These are phyloP conservation scores for mouse (Mus musculus) DNA, from an alignment of 2,113 vertebrate species.

Conservation along the genomic window DNA sequence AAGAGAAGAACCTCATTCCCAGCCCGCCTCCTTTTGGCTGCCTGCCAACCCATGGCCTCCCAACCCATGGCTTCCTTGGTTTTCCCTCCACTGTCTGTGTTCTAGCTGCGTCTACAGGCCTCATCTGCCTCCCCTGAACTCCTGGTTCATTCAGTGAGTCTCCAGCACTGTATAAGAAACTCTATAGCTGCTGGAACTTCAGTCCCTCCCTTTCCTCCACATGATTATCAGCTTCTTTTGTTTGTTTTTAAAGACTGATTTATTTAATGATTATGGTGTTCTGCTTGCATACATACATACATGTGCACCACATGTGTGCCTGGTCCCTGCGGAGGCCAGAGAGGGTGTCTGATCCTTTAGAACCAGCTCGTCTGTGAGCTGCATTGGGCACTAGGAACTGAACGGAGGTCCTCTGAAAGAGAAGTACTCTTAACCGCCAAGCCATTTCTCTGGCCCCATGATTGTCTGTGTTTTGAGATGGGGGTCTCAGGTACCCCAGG, in stretches of 20 bases:
- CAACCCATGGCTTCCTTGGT: background rate
- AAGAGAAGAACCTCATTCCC: background rate
- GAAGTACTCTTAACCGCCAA: background rate
- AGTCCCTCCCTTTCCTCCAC: too few species aligned
- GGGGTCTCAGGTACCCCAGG: background rate
- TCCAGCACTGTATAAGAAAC: background rate
- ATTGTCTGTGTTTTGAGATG: background rate
- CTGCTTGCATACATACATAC: background rate
- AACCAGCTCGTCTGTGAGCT: background rate
- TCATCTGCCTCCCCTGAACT: too few species aligned
- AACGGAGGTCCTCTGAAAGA: too few species aligned
- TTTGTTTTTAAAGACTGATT: background rate
- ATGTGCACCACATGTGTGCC: background rate
- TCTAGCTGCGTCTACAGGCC: background rate
- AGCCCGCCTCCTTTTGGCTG: background rate
- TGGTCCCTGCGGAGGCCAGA: background rate
- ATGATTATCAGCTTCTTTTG: background rate
- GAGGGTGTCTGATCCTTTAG: background rate
- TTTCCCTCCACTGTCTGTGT: too few species aligned
- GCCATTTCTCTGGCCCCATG: background rate
- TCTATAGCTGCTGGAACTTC: too few species aligned
- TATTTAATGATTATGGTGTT: background rate
- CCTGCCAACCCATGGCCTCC: rapidly evolving
- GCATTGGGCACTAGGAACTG: too few species aligned
- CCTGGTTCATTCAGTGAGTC: too few species aligned